Conservation (phyloP, 2,113 vertebrate genomes). For the Thamnaconus septentrionalis region DNA sequence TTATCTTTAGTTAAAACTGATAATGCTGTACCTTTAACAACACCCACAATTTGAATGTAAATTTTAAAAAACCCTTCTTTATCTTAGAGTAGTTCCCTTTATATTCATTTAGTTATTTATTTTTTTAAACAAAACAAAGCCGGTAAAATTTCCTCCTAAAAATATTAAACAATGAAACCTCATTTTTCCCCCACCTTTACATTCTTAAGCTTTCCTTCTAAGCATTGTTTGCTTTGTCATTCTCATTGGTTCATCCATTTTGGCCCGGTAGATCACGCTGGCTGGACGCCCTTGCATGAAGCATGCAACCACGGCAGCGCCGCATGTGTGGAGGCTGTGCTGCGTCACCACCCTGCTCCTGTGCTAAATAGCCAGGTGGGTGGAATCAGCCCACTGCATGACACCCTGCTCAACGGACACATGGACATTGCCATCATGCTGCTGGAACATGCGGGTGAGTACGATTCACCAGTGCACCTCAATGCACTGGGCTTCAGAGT, state of each 20-base stretch:
- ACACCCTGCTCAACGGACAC: constrained; percentile 88
- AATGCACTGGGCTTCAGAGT: neutral
- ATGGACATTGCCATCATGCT: constrained; percentile 90
- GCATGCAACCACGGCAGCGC: constrained; percentile 96
- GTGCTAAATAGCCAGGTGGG: constrained; percentile 87
- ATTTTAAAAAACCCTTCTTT: too few relatives aligned
- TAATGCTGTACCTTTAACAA: too few relatives aligned
- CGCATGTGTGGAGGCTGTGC: constrained; percentile 88
- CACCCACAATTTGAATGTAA: too few relatives aligned
- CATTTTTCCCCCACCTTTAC: neutral
- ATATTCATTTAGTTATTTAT: too few relatives aligned
- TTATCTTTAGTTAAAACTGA: too few relatives aligned
- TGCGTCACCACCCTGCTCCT: constrained; percentile 85
- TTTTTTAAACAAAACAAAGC: too few relatives aligned
- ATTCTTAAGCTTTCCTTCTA: neutral
- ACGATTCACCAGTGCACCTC: neutral
- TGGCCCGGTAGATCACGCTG: constrained; percentile 84
- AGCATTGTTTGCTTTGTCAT: constrained; percentile 4
- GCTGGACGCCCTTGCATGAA: constrained; percentile 97
- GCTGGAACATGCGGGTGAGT: constrained; percentile 86
- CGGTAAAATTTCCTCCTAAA: too few relatives aligned
- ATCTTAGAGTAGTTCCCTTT: too few relatives aligned
- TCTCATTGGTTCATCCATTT: neutral
- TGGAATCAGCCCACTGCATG: constrained; percentile 92
- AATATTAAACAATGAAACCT: too few relatives aligned